Conservation (phyloP, 1,140 invertebrate species). For the Thrips palmi region DNA sequence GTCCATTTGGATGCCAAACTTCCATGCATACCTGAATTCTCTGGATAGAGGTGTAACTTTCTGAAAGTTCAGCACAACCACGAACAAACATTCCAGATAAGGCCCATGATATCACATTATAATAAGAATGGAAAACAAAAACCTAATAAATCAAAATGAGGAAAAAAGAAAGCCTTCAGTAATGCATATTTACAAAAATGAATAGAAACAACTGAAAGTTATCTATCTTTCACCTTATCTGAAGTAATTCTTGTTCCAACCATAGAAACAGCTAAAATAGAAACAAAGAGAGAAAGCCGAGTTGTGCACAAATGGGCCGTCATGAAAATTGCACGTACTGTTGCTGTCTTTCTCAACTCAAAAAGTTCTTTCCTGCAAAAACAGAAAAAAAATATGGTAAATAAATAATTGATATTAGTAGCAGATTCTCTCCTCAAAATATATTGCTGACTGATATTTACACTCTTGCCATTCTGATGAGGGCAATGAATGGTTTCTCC, state of each 20-base stretch:
- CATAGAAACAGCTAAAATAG: slow-evolving; percentile 1
- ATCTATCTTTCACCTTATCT: no score
- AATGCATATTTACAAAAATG: no score
- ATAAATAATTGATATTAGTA: slow-evolving; percentile 9
- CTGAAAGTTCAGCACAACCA: slow-evolving; percentile 40
- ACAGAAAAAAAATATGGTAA: slow-evolving; percentile 4
- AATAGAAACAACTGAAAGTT: no score
- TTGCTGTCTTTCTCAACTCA: slow-evolving; percentile 7
- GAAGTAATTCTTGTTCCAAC: neutral
- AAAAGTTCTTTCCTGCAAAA: neutral
- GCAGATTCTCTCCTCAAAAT: no score
- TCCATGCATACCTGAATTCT: slow-evolving; percentile 23
- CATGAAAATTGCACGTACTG: neutral
- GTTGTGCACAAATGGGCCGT: neutral
- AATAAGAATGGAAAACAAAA: slow-evolving; percentile 45
- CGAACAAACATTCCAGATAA: slow-evolving; percentile 51
- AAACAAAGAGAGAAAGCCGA: slow-evolving; percentile 6
- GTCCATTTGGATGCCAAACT: neutral
- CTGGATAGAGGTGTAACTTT: slow-evolving; percentile 36
- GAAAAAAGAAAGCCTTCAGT: neutral
- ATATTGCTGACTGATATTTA: slow-evolving; percentile 19
- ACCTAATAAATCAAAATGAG: slow-evolving; percentile 20
- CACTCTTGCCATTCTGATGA: slow-evolving; percentile 37
- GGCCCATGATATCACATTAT: slow-evolving; percentile 38
- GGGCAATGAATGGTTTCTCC: slow-evolving; percentile 47